Evolutionary conservation across 2,113 vertebrate genomes (phyloP).

Genomic region (Falcunculus frontatus): DNA sequence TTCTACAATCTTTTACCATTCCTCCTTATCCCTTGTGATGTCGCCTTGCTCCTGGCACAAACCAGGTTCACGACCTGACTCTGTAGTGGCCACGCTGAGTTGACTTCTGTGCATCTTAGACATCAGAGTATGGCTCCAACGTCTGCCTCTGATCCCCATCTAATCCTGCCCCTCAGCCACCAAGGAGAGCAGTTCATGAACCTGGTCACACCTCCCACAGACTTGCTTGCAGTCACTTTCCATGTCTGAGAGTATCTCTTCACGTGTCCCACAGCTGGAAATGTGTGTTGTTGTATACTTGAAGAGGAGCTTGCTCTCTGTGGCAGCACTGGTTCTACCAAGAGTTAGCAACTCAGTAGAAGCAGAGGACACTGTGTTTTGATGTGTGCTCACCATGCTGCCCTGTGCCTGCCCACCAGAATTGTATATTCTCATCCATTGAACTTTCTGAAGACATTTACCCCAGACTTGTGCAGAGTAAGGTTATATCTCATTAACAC

Average conservation of each 20-base stretch:
- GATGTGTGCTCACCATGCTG: background rate
- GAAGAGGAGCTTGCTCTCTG: background rate
- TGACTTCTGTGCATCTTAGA: background rate
- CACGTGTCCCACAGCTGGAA: background rate
- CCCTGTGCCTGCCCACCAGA: accelerated
- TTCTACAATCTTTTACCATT: background rate
- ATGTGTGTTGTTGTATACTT: background rate
- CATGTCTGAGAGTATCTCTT: background rate
- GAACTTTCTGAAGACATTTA: background rate
- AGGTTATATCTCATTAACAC: background rate
- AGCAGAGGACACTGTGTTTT: background rate
- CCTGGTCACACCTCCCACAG: background rate
- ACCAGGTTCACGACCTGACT: background rate
- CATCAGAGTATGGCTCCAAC: background rate
- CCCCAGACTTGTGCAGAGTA: background rate
- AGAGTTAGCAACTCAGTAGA: background rate
- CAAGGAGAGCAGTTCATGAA: background rate
- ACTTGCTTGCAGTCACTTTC: background rate
- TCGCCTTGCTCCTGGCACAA: background rate
- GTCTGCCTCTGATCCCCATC: background rate
- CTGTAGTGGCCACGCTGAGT: background rate
- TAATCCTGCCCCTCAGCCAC: background rate
- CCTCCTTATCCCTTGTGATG: background rate
- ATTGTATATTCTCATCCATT: background rate
- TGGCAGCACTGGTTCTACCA: background rate